A percentile compares a stretch with the other conserved stretches of the same genome.
These are phyloP conservation scores for Amphiprion ocellaris DNA, from an alignment of 2,113 vertebrate genomes.

Conservation along the genomic window DNA sequence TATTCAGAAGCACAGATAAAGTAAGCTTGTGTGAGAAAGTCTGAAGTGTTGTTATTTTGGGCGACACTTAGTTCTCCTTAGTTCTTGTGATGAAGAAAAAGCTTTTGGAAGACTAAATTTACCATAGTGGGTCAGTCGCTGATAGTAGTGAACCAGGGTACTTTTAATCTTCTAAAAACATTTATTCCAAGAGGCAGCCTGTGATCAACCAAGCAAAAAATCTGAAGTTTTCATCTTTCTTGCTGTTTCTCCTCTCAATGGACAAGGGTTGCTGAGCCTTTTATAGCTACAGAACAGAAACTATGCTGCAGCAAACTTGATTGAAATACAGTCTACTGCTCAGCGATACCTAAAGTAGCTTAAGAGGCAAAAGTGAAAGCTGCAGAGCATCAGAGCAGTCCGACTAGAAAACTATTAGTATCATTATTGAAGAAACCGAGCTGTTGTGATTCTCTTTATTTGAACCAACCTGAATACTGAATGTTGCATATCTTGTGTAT, in stretches of 20 bases:
- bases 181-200: slow-evolving; percentile 59
- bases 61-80: slow-evolving; percentile 34
- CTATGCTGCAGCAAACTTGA: slow-evolving; percentile 57
- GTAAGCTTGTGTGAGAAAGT: slow-evolving; percentile 26
- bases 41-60: slow-evolving; percentile 53
- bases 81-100: slow-evolving; percentile 42
- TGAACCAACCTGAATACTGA: slow-evolving; percentile 8
- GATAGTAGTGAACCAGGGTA: slow-evolving; percentile 36
- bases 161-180: slow-evolving; percentile 61
- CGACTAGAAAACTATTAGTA: slow-evolving; percentile 30
- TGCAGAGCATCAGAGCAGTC: slow-evolving; percentile 11
- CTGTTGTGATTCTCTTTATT: not conserved
- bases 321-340: slow-evolving; percentile 53
- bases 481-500: slow-evolving; percentile 13
- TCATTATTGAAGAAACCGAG: not conserved
- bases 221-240: slow-evolving; percentile 38
- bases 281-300: slow-evolving; percentile 50
- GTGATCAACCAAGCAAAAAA: slow-evolving; percentile 64
- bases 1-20: slow-evolving; percentile 6
- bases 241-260: slow-evolving; percentile 29
- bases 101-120: slow-evolving; percentile 49
- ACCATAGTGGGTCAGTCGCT: slow-evolving; percentile 32
- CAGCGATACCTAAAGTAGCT: slow-evolving; percentile 35
- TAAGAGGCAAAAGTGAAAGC: slow-evolving; percentile 28
- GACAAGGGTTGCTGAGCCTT: slow-evolving; percentile 43